These are phyloP conservation scores for Oceanites oceanicus DNA, from an alignment of 2,113 vertebrate species.

Conservation along the genomic window DNA sequence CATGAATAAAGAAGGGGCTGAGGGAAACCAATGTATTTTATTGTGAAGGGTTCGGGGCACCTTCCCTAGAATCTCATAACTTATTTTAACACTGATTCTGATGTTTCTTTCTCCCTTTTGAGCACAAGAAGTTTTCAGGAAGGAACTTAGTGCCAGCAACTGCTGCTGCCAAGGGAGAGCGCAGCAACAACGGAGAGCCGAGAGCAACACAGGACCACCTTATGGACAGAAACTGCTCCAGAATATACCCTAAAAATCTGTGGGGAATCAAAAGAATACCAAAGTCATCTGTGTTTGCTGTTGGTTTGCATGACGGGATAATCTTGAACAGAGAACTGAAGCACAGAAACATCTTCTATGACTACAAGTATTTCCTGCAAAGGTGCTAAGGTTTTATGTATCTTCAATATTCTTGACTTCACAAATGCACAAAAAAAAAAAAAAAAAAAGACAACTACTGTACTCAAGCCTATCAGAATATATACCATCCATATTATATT, in stretches of 20 bases:
- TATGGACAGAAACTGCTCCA: background rate
- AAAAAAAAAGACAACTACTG: background rate
- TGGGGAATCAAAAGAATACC: background rate
- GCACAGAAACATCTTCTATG: background rate
- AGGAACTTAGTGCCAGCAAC: background rate
- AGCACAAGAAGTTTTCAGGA: background rate
- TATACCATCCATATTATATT: background rate
- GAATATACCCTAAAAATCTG: background rate
- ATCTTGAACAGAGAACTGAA: background rate
- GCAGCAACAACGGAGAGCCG: background rate
- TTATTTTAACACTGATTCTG: background rate
- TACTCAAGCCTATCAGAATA: background rate
- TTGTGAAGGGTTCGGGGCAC: background rate
- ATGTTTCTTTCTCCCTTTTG: background rate
- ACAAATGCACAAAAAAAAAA: background rate
- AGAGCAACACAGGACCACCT: background rate
- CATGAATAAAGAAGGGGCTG: background rate
- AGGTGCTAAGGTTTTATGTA: accelerated
- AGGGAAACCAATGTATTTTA: background rate
- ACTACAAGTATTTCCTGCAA: background rate
- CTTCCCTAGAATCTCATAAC: background rate
- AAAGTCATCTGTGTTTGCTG: background rate
- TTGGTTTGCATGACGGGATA: background rate
- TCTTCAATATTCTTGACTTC: background rate
- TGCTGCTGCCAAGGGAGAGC: background rate